Percentiles rank a stretch among this genome's conserved stretches.
Evolutionary conservation across 2,113 vertebrate genomes (phyloP).

Genomic region (Rhinolophus ferrumequinum): DNA sequence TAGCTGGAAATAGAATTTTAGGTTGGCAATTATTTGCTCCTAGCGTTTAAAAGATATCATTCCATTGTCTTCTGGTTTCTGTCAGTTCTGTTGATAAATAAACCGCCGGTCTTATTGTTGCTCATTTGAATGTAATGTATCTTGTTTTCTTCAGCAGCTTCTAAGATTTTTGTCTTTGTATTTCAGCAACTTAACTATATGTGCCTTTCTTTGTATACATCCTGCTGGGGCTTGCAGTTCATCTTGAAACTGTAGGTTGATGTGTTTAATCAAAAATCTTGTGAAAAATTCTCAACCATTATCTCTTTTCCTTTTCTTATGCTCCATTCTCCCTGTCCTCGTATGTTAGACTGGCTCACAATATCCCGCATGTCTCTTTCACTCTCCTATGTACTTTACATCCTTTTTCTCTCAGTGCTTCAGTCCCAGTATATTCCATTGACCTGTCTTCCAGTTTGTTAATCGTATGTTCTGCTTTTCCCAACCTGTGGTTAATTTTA

Average conservation of each 20-base stretch:
- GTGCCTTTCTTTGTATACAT: neutral
- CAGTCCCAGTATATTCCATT: neutral
- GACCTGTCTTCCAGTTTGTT: neutral
- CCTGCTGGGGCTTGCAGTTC: neutral
- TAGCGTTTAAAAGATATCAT: neutral
- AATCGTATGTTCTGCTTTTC: neutral
- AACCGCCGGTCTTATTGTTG: neutral
- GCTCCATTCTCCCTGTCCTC: rapidly evolving
- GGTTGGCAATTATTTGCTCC: neutral
- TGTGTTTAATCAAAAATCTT: neutral
- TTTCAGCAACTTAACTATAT: neutral
- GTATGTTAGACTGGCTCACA: too few species aligned
- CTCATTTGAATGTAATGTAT: neutral
- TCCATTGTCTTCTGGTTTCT: neutral
- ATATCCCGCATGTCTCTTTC: too few species aligned
- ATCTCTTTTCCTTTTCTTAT: neutral
- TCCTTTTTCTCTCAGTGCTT: neutral
- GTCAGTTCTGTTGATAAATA: neutral
- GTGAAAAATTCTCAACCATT: neutral
- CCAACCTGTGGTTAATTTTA: neutral
- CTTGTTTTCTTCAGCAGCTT: neutral
- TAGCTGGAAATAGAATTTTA: neutral
- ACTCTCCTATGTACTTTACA: too few species aligned
- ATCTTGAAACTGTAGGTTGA: neutral
- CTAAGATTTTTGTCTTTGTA: neutral